phyloP scores from a whole-genome alignment of 2,113 vertebrate genomes.

The Thymallus thymallus region DNA sequence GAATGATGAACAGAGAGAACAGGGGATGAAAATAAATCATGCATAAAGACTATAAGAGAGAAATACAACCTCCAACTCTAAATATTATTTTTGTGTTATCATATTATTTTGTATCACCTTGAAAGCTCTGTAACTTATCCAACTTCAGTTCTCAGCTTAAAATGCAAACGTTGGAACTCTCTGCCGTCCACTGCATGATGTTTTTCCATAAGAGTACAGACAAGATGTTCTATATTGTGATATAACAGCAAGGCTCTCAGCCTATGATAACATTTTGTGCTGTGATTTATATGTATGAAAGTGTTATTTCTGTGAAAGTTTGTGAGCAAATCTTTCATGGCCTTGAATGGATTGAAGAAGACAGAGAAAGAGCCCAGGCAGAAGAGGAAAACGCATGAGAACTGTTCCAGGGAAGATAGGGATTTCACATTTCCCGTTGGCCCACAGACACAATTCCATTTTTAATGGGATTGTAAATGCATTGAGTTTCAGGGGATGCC shows the following conservation, averaged over 20 bases:
- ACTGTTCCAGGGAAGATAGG: slow-evolving; percentile 59
- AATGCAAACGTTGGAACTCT: background rate
- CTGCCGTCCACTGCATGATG: slow-evolving; percentile 26
- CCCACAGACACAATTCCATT: slow-evolving; percentile 77
- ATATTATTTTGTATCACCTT: background rate
- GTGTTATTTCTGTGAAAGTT: slow-evolving; percentile 58
- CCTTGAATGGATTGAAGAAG: slow-evolving; percentile 55
- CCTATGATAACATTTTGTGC: slow-evolving; percentile 30
- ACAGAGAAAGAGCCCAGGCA: slow-evolving; percentile 45
- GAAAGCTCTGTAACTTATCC: background rate
- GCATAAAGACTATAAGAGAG: background rate
- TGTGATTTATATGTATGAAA: slow-evolving; percentile 40
- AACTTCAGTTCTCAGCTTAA: slow-evolving; percentile 22
- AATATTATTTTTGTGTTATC: background rate
- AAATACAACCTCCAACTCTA: background rate
- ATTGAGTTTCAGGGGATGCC: slow-evolving; percentile 74
- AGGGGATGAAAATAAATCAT: background rate
- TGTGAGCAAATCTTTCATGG: slow-evolving; percentile 55
- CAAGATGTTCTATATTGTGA: slow-evolving; percentile 5
- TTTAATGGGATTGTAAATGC: slow-evolving; percentile 79
- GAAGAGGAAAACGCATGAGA: slow-evolving; percentile 51
- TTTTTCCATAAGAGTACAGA: background rate
- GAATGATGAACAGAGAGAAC: background rate
- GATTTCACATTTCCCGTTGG: slow-evolving; percentile 70
- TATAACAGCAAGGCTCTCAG: slow-evolving; percentile 12